Percentiles rank a stretch among this genome's conserved stretches.
These are phyloP conservation scores for Rachycentron canadum DNA, from an alignment of 2,797 vertebrate species.

Conservation along the genomic window DNA sequence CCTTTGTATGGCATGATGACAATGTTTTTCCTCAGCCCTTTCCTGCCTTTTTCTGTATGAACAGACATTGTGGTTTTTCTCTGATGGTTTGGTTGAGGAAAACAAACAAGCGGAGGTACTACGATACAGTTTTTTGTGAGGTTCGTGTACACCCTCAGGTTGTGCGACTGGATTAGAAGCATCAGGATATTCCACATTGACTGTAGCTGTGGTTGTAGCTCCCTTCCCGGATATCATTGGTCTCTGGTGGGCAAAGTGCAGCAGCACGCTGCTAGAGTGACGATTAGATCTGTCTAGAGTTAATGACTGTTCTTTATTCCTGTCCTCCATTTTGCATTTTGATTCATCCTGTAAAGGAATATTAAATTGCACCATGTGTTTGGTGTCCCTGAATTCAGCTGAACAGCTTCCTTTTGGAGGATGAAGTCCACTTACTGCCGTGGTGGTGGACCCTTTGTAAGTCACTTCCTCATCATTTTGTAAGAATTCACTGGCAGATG, in stretches of 20 bases:
- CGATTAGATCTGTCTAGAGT: slow-evolving; percentile 80
- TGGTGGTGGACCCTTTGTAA: slow-evolving; percentile 87
- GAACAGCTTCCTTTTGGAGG: slow-evolving; percentile 85
- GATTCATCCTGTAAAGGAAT: slow-evolving; percentile 82
- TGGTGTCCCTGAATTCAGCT: slow-evolving; percentile 85
- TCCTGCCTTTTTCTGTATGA: slow-evolving; percentile 74
- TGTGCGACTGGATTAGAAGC: slow-evolving; percentile 62
- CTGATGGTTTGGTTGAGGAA: slow-evolving; percentile 73
- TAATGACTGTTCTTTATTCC: slow-evolving; percentile 63
- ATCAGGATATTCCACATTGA: slow-evolving; percentile 74
- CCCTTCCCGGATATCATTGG: slow-evolving; percentile 71
- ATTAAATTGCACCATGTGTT: slow-evolving; percentile 86
- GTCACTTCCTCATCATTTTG: slow-evolving; percentile 79
- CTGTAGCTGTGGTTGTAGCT: slow-evolving; percentile 63
- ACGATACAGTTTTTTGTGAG: slow-evolving; percentile 81
- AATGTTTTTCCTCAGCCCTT: slow-evolving; percentile 74
- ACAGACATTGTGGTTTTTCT: slow-evolving; percentile 70
- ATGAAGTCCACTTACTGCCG: slow-evolving; percentile 86
- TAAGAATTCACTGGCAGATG: slow-evolving; percentile 82
- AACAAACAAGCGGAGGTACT: slow-evolving; percentile 89
- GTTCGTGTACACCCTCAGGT: slow-evolving; percentile 61
- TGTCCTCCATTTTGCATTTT: slow-evolving; percentile 57
- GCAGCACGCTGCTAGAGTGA: slow-evolving; percentile 85
- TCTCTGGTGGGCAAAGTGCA: slow-evolving; percentile 88
- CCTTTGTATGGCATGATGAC: slow-evolving; percentile 88